Conservation (phyloP, 2,113 vertebrate species). For the Uria aalge region DNA sequence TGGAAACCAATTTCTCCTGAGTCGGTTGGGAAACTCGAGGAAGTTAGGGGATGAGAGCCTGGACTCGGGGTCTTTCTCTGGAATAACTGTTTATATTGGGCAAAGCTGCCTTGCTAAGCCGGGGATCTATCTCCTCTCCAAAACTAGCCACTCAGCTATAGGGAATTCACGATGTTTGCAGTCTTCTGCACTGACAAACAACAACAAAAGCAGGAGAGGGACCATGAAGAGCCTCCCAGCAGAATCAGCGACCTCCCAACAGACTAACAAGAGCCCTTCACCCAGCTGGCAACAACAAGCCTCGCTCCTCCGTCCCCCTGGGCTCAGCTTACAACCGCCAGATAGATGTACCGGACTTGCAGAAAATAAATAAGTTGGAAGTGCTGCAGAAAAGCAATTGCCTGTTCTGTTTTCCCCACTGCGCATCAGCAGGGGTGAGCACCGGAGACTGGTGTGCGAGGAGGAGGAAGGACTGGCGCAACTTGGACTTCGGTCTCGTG, state of each 20-base stretch:
- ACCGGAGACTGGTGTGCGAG: background rate
- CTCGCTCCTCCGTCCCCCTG: rapidly evolving
- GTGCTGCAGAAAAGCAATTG: background rate
- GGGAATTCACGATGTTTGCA: conserved; percentile 59
- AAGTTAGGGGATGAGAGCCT: background rate
- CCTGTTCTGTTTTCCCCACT: background rate
- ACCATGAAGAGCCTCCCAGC: background rate
- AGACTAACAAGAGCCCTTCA: background rate
- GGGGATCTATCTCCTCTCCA: background rate
- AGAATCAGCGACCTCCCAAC: background rate
- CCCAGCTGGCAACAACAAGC: background rate
- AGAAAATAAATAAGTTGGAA: background rate
- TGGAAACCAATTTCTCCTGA: background rate
- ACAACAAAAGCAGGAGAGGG: background rate
- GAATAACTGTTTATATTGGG: background rate
- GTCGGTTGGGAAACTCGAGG: background rate
- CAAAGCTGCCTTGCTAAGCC: background rate
- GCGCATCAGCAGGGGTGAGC: background rate
- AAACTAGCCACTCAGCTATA: conserved; percentile 42
- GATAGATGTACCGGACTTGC: background rate
- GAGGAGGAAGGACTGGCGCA: background rate
- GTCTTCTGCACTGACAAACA: conserved; percentile 49
- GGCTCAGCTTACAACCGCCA: background rate
- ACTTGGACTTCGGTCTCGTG: background rate
- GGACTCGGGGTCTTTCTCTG: background rate